These are phyloP conservation scores for Pogonophryne albipinna DNA, from an alignment of 2,797 vertebrate genomes.

Conservation along the genomic window DNA sequence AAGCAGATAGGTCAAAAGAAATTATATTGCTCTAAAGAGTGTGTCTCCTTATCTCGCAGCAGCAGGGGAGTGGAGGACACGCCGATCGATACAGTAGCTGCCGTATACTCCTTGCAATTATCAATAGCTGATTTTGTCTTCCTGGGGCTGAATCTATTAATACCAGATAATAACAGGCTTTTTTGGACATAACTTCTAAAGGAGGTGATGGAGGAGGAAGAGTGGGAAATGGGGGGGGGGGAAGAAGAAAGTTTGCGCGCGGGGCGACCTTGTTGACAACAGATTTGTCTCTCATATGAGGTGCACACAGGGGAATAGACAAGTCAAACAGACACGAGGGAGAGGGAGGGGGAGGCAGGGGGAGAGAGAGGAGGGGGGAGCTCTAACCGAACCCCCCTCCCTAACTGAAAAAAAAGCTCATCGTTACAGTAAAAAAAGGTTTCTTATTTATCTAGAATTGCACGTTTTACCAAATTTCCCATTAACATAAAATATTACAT, in stretches of 20 bases:
- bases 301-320: slow-evolving; percentile 66
- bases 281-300: slow-evolving; percentile 78
- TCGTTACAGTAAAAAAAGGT: slow-evolving; percentile 35
- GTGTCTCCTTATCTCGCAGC: slow-evolving; percentile 99
- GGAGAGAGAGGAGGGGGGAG: background rate
- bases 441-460: slow-evolving; percentile 16
- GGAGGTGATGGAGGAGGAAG: slow-evolving; percentile 56
- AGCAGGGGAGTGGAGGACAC: slow-evolving; percentile 98
- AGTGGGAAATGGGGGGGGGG: background rate
- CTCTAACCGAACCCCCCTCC: background rate
- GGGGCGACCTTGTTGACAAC: slow-evolving; percentile 83
- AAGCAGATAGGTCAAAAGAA: slow-evolving; percentile 99
- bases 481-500: too few species aligned
- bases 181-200: slow-evolving; percentile 82
- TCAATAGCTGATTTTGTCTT: slow-evolving; percentile 99
- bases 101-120: slow-evolving; percentile 98
- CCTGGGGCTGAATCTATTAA: slow-evolving; percentile 97
- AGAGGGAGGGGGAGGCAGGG: background rate
- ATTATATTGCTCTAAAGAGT: slow-evolving; percentile 99
- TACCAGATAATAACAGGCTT: slow-evolving; percentile 96
- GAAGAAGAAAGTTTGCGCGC: slow-evolving; percentile 75
- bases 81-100: slow-evolving; percentile 98
- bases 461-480: background rate
- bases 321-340: slow-evolving; percentile 60
- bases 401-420: slow-evolving; percentile 10